A percentile compares a stretch with the other conserved stretches of the same genome.
Evolutionary conservation across 2,888 invertebrate genomes (phyloP).

Genomic region (Entomobrya proxima): DNA sequence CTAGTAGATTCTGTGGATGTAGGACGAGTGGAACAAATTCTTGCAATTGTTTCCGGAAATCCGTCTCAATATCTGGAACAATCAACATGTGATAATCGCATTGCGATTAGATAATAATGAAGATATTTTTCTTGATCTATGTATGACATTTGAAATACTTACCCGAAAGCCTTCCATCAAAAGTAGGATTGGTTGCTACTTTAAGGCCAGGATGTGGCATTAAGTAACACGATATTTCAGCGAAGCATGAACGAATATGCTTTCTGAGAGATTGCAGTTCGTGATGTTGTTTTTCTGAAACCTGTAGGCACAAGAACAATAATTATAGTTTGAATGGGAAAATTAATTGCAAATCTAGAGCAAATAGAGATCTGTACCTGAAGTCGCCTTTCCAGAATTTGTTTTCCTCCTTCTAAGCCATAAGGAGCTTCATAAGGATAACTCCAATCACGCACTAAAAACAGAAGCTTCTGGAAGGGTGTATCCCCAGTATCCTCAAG

Average conservation of each 20-base stretch:
- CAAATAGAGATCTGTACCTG: slow-evolving; percentile 80
- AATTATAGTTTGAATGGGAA: too few species aligned
- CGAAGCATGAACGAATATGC: slow-evolving; percentile 97
- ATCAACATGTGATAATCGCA: too few species aligned
- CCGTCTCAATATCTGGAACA: slow-evolving; percentile 94
- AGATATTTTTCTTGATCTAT: too few species aligned
- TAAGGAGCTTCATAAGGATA: slow-evolving; percentile 96
- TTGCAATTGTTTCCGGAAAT: slow-evolving; percentile 92
- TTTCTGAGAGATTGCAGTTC: slow-evolving; percentile 94
- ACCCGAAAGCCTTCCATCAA: slow-evolving; percentile 93
- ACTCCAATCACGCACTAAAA: slow-evolving; percentile 97
- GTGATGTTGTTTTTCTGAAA: slow-evolving; percentile 94
- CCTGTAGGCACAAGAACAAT: too few species aligned
- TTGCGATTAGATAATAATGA: too few species aligned
- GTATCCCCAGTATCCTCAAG: slow-evolving; percentile 90
- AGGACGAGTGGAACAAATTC: slow-evolving; percentile 93
- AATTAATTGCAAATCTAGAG: not conserved
- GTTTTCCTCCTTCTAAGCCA: slow-evolving; percentile 91
- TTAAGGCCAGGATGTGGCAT: slow-evolving; percentile 99
- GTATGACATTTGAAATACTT: too few species aligned
- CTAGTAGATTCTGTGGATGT: slow-evolving; percentile 92
- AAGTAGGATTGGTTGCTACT: slow-evolving; percentile 97
- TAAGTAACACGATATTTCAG: slow-evolving; percentile 95
- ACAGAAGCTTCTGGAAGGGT: slow-evolving; percentile 93
- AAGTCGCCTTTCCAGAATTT: slow-evolving; percentile 90